Conservation (phyloP, 2,113 vertebrate species). For the Epinephelus fuscoguttatus region DNA sequence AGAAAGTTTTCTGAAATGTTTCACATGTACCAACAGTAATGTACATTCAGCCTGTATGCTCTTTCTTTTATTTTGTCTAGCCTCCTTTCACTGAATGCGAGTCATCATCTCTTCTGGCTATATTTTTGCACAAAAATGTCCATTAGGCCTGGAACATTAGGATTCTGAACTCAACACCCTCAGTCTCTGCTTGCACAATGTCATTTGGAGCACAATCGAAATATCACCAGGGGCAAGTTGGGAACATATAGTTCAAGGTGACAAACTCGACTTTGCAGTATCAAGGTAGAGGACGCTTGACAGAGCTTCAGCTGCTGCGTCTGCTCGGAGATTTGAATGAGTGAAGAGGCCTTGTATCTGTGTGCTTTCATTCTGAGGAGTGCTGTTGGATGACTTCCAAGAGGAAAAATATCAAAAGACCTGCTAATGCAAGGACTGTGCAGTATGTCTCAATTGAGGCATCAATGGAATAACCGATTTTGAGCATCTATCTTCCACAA, state of each 20-base stretch:
- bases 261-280: slow-evolving; percentile 27
- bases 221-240: slow-evolving; percentile 31
- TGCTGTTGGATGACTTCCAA: slow-evolving; percentile 44
- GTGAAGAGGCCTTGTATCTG: slow-evolving; percentile 1
- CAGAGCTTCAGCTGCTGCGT: not conserved
- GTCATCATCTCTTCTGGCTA: not conserved
- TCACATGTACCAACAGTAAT: too few species aligned
- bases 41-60: too few species aligned
- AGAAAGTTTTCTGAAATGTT: too few species aligned
- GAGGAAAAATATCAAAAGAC: not conserved
- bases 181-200: slow-evolving; percentile 27
- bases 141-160: not conserved
- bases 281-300: not conserved
- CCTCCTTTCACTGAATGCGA: too few species aligned
- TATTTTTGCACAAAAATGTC: not conserved
- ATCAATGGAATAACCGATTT: not conserved
- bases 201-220: slow-evolving; percentile 35
- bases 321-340: not conserved
- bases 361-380: slow-evolving; percentile 45
- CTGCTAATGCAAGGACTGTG: slow-evolving; percentile 3
- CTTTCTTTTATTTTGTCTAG: too few species aligned
- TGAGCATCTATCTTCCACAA: not conserved
- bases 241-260: slow-evolving; percentile 52
- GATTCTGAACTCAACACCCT: slow-evolving; percentile 12
- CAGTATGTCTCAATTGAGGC: not conserved